Percentiles rank a stretch among this genome's conserved stretches.
These are phyloP conservation scores for Mesitornis unicolor DNA, from an alignment of 2,113 vertebrate genomes.

Conservation along the genomic window DNA sequence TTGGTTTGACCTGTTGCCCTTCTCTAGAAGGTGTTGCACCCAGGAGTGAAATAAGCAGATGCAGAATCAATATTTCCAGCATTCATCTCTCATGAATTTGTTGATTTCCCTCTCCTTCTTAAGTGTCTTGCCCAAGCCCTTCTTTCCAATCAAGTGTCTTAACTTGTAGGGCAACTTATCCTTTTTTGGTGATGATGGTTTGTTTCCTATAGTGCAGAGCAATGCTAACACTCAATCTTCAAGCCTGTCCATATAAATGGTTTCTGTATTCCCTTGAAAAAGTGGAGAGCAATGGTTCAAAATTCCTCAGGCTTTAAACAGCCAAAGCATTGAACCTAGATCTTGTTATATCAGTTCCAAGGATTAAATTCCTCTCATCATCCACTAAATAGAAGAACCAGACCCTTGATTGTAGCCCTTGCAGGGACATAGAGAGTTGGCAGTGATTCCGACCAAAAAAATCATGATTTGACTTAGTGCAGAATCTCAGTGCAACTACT, in stretches of 20 bases:
- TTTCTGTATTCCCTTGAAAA: background rate
- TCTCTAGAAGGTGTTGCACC: background rate
- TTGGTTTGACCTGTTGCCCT: background rate
- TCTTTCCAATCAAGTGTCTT: background rate
- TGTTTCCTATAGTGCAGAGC: background rate
- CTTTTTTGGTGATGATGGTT: fast-evolving
- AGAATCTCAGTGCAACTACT: background rate
- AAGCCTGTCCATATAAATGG: background rate
- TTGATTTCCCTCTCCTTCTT: background rate
- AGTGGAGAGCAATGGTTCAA: background rate
- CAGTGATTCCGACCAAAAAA: background rate
- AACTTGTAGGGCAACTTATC: background rate
- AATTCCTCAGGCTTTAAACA: background rate
- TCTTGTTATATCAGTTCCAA: background rate
- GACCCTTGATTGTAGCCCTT: background rate
- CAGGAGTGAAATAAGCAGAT: background rate
- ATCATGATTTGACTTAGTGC: background rate
- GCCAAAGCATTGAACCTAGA: background rate
- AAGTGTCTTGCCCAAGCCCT: background rate
- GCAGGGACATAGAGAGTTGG: background rate
- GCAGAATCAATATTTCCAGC: background rate
- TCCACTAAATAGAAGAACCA: background rate
- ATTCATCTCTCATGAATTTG: background rate
- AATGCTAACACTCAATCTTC: background rate
- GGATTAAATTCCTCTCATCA: background rate